Conservation (phyloP, 1,140 invertebrate genomes). For the Mamestra configurata region DNA sequence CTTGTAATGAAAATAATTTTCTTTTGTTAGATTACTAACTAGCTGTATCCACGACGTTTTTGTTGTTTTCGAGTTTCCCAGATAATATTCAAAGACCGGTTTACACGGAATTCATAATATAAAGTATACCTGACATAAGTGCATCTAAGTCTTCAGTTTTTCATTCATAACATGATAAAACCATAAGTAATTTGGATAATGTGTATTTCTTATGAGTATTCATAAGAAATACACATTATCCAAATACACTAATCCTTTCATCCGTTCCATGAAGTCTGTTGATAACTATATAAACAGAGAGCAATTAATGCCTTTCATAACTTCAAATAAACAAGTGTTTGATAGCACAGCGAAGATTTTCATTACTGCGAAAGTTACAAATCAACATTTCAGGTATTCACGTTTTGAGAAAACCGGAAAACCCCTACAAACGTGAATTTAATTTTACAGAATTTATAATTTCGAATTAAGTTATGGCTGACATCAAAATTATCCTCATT, state of each 20-base stretch:
- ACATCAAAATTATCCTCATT: no score
- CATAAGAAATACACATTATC: background rate
- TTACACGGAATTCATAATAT: background rate
- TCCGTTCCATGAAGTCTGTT: no score
- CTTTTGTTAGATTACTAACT: slow-evolving; percentile 1
- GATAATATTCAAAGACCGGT: background rate
- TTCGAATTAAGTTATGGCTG: no score
- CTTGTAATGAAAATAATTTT: background rate
- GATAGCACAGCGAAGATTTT: no score
- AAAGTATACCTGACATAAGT: background rate
- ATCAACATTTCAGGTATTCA: no score
- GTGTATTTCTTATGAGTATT: no score
- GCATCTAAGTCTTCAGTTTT: background rate
- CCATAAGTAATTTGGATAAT: background rate
- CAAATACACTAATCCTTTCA: background rate
- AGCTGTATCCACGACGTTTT: background rate
- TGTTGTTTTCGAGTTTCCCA: background rate
- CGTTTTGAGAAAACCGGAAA: no score
- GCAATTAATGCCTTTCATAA: background rate
- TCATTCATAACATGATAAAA: background rate
- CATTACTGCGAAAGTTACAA: no score
- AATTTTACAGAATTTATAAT: no score
- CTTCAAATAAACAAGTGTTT: no score
- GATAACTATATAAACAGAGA: no score
- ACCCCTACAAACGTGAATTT: no score